These are phyloP conservation scores for Sebastes variabilis DNA, from an alignment of 2,797 vertebrate genomes.

Conservation along the genomic window DNA sequence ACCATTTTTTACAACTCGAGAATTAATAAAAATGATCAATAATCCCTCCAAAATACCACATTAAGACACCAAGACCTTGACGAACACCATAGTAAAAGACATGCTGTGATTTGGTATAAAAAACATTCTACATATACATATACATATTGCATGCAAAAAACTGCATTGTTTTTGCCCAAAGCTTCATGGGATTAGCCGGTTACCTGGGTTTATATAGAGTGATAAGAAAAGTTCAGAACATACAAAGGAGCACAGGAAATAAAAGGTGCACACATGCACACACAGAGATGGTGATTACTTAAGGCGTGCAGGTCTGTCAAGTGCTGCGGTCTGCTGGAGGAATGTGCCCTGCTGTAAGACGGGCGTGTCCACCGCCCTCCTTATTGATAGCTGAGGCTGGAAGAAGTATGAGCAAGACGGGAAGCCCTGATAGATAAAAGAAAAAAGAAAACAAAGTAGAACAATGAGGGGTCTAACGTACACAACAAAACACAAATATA, in stretches of 20 bases:
- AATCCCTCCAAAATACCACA: no score
- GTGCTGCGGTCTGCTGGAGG: slow-evolving; percentile 71
- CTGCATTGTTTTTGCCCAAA: no score
- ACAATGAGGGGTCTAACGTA: no score
- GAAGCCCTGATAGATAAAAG: slow-evolving; percentile 83
- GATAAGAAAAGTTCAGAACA: neutral
- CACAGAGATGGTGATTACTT: slow-evolving; percentile 79
- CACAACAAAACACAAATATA: neutral
- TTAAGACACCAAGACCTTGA: no score
- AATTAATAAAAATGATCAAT: no score
- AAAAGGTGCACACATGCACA: neutral
- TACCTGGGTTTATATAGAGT: neutral
- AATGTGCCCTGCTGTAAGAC: slow-evolving; percentile 81
- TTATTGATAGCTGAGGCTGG: slow-evolving; percentile 92
- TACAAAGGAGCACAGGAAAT: neutral
- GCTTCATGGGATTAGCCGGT: no score
- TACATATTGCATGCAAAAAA: no score
- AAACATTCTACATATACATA: no score
- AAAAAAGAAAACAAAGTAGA: neutral
- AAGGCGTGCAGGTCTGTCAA: slow-evolving; percentile 81
- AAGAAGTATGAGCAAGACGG: slow-evolving; percentile 90
- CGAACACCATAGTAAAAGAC: no score
- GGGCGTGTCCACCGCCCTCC: slow-evolving; percentile 84
- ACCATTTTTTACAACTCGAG: no score
- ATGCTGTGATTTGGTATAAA: no score